These are phyloP conservation scores for Tubulanus polymorphus DNA, from an alignment of 2,888 invertebrate genomes.

Conservation along the genomic window DNA sequence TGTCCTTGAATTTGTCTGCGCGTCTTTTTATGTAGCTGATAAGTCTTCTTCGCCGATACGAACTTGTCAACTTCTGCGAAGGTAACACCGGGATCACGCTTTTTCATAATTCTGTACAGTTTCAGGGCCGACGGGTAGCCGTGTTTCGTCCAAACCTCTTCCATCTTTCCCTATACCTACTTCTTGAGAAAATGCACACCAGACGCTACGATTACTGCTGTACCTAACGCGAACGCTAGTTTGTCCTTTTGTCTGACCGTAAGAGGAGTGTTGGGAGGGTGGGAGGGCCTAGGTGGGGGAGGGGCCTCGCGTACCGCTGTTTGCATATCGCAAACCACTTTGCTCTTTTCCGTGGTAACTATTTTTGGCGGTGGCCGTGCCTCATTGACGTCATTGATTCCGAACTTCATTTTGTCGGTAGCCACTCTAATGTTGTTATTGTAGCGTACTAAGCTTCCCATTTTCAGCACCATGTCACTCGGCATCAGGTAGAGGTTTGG, in stretches of 20 bases:
- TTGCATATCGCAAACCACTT: too few relatives aligned
- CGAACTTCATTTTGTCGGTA: neutral
- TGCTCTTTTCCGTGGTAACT: too few relatives aligned
- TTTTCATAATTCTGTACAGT: neutral
- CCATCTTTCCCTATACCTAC: too few relatives aligned
- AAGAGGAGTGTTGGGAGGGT: too few relatives aligned
- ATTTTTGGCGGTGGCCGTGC: neutral
- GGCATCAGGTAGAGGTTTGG: neutral
- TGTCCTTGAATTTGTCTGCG: neutral
- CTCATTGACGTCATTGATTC: neutral
- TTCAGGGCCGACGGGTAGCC: neutral
- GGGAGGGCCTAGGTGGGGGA: too few relatives aligned
- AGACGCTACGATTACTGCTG: too few relatives aligned
- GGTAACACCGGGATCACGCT: neutral
- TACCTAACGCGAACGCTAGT: too few relatives aligned
- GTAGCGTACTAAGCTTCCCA: neutral
- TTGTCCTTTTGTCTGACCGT: too few relatives aligned
- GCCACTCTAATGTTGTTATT: neutral
- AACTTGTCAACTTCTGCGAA: neutral
- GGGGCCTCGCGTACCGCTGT: too few relatives aligned
- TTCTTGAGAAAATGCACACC: too few relatives aligned
- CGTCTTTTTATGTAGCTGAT: neutral
- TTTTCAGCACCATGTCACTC: neutral
- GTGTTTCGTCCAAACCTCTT: neutral
- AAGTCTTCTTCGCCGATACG: neutral